Conservation (phyloP, 2,797 vertebrate species). For the Pangasius macronema region DNA sequence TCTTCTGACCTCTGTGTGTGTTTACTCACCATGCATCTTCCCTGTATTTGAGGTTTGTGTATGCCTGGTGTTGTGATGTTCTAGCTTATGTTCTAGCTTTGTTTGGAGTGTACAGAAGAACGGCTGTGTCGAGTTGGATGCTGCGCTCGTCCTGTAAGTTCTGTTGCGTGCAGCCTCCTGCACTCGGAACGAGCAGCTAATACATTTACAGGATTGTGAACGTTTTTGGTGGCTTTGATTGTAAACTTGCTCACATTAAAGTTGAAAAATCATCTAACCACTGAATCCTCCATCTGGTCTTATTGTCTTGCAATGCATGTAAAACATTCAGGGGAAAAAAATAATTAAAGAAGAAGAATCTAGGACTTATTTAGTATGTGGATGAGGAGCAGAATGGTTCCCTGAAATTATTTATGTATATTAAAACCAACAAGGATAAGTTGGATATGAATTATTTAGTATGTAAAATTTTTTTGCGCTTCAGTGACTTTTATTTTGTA, state of each 20-base stretch:
- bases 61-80: slow-evolving; percentile 99
- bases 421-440: background rate
- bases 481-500: slow-evolving; percentile 34
- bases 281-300: slow-evolving; percentile 31
- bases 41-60: slow-evolving; percentile 88
- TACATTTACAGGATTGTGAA: slow-evolving; percentile 86
- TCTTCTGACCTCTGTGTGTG: slow-evolving; percentile 86
- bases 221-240: slow-evolving; percentile 66
- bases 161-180: slow-evolving; percentile 80
- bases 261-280: slow-evolving; percentile 45
- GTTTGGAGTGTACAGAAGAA: slow-evolving; percentile 94
- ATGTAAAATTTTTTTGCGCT: background rate
- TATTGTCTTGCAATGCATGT: slow-evolving; percentile 6
- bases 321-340: background rate
- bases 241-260: slow-evolving; percentile 70
- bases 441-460: background rate
- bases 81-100: slow-evolving; percentile 81
- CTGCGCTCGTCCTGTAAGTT: slow-evolving; percentile 81
- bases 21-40: slow-evolving; percentile 78
- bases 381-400: background rate
- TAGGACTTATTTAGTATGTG: background rate
- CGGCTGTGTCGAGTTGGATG: slow-evolving; percentile 80
- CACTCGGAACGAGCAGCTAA: slow-evolving; percentile 77
- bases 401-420: background rate
- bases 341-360: background rate